Evolutionary conservation across 2,888 invertebrate genomes (phyloP).

Genomic region (Meliscaeva auricollis): DNA sequence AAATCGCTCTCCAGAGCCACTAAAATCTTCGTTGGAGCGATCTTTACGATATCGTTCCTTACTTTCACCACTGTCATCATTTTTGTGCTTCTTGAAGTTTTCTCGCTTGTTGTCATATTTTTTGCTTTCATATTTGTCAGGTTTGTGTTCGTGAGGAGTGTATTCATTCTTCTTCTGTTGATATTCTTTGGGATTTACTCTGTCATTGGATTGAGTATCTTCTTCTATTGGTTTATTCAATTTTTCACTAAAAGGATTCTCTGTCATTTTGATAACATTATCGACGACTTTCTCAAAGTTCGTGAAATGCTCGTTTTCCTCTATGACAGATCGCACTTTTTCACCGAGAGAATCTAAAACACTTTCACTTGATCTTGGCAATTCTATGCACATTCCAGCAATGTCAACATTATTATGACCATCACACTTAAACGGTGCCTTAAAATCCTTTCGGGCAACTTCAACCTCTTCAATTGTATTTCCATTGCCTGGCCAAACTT

Average conservation of each 20-base stretch:
- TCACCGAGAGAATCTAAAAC: constrained; percentile 31
- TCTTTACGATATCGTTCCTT: constrained; percentile 62
- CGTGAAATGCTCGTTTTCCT: constrained; percentile 28
- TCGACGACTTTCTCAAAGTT: constrained; percentile 46
- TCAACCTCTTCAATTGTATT: constrained; percentile 78
- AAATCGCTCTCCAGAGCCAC: constrained; percentile 51
- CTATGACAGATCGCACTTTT: constrained; percentile 23
- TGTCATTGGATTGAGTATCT: not conserved
- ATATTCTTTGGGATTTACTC: not conserved
- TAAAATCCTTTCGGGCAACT: constrained; percentile 79
- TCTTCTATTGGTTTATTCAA: constrained; percentile 8
- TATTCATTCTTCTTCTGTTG: constrained; percentile 17
- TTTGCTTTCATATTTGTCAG: constrained; percentile 40
- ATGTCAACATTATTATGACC: constrained; percentile 79
- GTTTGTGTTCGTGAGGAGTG: constrained; percentile 55
- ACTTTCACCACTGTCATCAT: constrained; percentile 48
- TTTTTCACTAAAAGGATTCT: constrained; percentile 46
- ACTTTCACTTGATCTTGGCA: constrained; percentile 26
- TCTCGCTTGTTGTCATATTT: constrained; percentile 50
- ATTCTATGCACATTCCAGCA: constrained; percentile 80
- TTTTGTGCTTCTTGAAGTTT: constrained; percentile 46
- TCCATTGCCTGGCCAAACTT: constrained; percentile 80
- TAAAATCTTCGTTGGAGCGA: constrained; percentile 61
- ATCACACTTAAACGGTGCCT: constrained; percentile 79
- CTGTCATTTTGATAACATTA: constrained; percentile 10